Evolutionary conservation across 2,888 invertebrate species (phyloP).

Genomic region (Digitonthophagus gazella): DNA sequence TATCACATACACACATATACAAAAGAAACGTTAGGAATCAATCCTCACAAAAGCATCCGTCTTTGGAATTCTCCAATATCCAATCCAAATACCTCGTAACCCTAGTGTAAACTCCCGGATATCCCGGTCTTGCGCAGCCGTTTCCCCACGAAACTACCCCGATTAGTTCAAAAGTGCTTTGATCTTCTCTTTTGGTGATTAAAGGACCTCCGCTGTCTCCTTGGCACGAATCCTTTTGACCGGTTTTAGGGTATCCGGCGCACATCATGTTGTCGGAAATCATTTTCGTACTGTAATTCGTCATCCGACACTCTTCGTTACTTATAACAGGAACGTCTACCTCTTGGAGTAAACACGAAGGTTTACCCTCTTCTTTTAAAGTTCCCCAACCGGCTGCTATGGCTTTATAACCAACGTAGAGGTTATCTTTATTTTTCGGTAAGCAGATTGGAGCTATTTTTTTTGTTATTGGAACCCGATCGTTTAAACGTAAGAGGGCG

Average conservation of each 20-base stretch:
- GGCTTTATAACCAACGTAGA: constrained; percentile 71
- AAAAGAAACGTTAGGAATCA: constrained; percentile 43
- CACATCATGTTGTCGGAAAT: constrained; percentile 89
- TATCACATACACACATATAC: neutral
- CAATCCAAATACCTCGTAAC: constrained; percentile 80
- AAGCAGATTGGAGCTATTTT: constrained; percentile 81
- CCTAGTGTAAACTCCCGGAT: constrained; percentile 83
- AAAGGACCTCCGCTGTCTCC: constrained; percentile 83
- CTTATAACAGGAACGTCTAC: constrained; percentile 76
- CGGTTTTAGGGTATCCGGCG: constrained; percentile 71
- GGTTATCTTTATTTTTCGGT: constrained; percentile 65
- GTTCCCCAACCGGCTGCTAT: constrained; percentile 88
- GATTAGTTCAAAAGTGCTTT: constrained; percentile 77
- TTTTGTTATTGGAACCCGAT: constrained; percentile 74
- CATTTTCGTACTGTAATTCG: constrained; percentile 80
- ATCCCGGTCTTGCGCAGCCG: constrained; percentile 80
- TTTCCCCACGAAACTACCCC: constrained; percentile 88
- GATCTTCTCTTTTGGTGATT: constrained; percentile 60
- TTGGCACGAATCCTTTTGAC: constrained; percentile 80
- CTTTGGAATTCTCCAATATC: constrained; percentile 75
- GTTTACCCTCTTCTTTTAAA: constrained; percentile 79
- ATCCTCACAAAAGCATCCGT: constrained; percentile 78
- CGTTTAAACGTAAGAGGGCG: constrained; percentile 76
- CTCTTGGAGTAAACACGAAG: constrained; percentile 79
- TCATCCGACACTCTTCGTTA: constrained; percentile 70